Evolutionary conservation across 2,113 vertebrate genomes (phyloP).

Genomic region (Stegastes partitus): DNA sequence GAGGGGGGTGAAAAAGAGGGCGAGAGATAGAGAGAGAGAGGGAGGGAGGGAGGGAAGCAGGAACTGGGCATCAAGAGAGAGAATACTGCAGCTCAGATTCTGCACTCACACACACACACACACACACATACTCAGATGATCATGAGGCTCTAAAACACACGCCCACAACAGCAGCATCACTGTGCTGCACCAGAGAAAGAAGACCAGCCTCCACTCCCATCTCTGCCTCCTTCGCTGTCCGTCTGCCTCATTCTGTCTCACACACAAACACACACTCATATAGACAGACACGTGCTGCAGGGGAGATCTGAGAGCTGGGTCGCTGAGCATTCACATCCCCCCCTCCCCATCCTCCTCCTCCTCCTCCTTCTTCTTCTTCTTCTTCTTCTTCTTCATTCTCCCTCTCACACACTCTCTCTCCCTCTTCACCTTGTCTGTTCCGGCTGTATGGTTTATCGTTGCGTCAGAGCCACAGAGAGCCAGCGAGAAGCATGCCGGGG

Average conservation of each 20-base stretch:
- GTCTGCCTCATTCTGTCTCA: constrained; percentile 44
- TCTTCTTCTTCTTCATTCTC: constrained; percentile 11
- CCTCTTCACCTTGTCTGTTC: constrained; percentile 77
- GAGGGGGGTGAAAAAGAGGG: constrained; percentile 16
- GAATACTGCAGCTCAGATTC: constrained; percentile 82
- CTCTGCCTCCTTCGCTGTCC: constrained; percentile 59
- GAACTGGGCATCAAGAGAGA: constrained; percentile 70
- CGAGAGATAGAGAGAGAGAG: constrained; percentile 25
- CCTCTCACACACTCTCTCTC: constrained; percentile 57
- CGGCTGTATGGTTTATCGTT: constrained; percentile 76
- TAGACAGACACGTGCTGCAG: constrained; percentile 74
- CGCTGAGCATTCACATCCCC: constrained; percentile 67
- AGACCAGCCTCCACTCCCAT: constrained; percentile 45
- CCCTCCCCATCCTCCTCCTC: constrained; percentile 28
- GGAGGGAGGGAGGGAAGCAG: constrained; percentile 49
- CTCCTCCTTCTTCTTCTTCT: constrained; percentile 7
- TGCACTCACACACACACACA: constrained; percentile 55
- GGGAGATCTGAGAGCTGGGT: constrained; percentile 70
- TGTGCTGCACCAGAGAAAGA: constrained; percentile 58
- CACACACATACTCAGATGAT: constrained; percentile 36
- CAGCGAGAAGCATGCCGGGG: constrained; percentile 84
- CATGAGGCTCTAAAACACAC: constrained; percentile 61
- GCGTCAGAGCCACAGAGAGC: constrained; percentile 79
- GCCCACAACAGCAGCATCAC: constrained; percentile 71
- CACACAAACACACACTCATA: constrained; percentile 56